Evolutionary conservation across 2,113 vertebrate genomes (phyloP).

Genomic region (Macrotus californicus): DNA sequence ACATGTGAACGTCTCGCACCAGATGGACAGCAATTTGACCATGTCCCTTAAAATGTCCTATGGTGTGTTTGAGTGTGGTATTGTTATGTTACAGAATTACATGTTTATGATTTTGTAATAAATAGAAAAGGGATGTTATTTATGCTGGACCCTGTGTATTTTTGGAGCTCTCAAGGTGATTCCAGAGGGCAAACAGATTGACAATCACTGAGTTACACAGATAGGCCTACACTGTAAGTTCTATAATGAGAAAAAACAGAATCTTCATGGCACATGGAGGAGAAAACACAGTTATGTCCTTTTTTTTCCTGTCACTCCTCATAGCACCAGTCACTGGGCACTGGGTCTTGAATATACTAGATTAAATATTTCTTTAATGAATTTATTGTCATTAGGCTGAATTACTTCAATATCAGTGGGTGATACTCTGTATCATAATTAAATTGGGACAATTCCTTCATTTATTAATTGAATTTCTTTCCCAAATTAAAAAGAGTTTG

Average conservation of each 20-base stretch:
- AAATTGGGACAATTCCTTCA: neutral
- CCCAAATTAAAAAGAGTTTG: neutral
- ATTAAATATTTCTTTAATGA: constrained; percentile 5
- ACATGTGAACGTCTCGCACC: too few relatives aligned
- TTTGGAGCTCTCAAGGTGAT: neutral
- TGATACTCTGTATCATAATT: neutral
- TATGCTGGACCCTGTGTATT: neutral
- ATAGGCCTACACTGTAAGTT: neutral
- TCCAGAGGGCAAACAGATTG: neutral
- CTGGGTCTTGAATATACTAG: neutral
- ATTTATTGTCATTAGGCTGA: neutral
- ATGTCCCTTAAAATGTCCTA: too few relatives aligned
- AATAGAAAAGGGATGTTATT: too few relatives aligned
- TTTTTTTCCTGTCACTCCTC: neutral
- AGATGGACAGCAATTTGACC: too few relatives aligned
- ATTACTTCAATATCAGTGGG: neutral
- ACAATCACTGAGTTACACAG: neutral
- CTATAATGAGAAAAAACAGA: neutral
- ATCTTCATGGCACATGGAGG: neutral
- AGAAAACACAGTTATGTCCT: neutral
- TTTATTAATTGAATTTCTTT: neutral
- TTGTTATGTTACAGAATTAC: too few relatives aligned
- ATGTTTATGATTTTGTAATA: too few relatives aligned
- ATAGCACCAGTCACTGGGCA: neutral
- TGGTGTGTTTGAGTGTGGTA: too few relatives aligned